These are phyloP conservation scores for Pontoporia blainvillei DNA, from an alignment of 2,113 vertebrate genomes.

Conservation along the genomic window DNA sequence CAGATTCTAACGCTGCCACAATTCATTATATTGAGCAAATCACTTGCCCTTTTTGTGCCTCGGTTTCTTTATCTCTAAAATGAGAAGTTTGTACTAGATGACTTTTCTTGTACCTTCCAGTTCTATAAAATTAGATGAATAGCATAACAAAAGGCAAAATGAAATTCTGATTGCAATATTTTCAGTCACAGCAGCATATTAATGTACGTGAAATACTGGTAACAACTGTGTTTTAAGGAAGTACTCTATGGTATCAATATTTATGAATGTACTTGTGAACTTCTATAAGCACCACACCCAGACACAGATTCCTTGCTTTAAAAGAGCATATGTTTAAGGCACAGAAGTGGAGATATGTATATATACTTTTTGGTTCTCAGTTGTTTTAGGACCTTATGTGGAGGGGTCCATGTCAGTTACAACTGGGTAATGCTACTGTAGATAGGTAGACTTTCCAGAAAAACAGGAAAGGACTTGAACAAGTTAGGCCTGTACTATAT, in stretches of 20 bases:
- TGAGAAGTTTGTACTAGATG: neutral
- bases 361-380: neutral
- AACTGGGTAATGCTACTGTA: neutral
- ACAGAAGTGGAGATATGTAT: neutral
- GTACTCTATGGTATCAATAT: neutral
- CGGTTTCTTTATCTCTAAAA: neutral
- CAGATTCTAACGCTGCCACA: neutral
- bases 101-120: neutral
- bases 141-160: neutral
- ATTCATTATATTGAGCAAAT: neutral
- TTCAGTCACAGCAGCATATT: neutral
- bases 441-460: conserved; percentile 5
- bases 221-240: neutral
- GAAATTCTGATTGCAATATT: neutral
- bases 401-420: neutral
- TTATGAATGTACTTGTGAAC: neutral
- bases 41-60: neutral
- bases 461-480: conserved; percentile 16
- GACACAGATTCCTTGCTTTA: conserved; percentile 6
- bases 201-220: neutral
- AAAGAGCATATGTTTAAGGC: neutral
- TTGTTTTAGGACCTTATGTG: neutral
- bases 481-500: neutral
- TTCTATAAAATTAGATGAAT: neutral
- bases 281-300: neutral